Base-by-base conservation (phyloP, 2,888 invertebrate species). In the Himalopsyche japonica region DNA sequence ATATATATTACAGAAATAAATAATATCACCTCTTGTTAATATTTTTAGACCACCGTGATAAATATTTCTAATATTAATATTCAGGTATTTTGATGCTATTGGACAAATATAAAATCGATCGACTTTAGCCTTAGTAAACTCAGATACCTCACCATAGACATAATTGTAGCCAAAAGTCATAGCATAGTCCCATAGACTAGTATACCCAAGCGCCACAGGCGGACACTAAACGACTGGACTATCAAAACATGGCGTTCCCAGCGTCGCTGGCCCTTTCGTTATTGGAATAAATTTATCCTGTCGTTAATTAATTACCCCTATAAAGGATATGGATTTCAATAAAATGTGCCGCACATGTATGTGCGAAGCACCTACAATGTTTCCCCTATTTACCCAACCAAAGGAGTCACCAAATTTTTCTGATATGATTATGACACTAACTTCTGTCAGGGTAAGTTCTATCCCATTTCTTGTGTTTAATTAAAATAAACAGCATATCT, bases 361-460 rank as follows among this genome's bases (percentile, higher is more conserved):
- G 85, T 77, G 83, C 81, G 85, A 83, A 47, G 64, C 78, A 3
- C 76, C 79, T 48, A 81, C 48, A 24, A 82, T 85, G 83, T 77
- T 77, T 78, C 82, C 82, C 24, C 34, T 85, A 15, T 85, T 83
- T 79, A 18, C 81, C 1, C 49, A 49, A 12, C 34, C 30, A 2
- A 81, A 88, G 80, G 86, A 88, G 57, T 76, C 85, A 85, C 84
- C 88, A 7, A 76, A 86, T 70, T 84, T 89, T 8, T 85, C 87
- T 80, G 88, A 88, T 57, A 86, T 89, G 81, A 83, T 89, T 24
- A 88, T 88, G 87, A 84, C 87, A 34, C 88, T 88, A 87, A 87
- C 89, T 48, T 87, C 88, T 83, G 84, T 89, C 76, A 85, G 87
- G 87, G 89, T 89, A 88, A 84, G 77, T 47, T 18, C 20, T 27